Percentiles rank a stretch among this genome's conserved stretches.
These are phyloP conservation scores for Tinamus guttatus DNA, from an alignment of 2,113 vertebrate species.

Conservation along the genomic window DNA sequence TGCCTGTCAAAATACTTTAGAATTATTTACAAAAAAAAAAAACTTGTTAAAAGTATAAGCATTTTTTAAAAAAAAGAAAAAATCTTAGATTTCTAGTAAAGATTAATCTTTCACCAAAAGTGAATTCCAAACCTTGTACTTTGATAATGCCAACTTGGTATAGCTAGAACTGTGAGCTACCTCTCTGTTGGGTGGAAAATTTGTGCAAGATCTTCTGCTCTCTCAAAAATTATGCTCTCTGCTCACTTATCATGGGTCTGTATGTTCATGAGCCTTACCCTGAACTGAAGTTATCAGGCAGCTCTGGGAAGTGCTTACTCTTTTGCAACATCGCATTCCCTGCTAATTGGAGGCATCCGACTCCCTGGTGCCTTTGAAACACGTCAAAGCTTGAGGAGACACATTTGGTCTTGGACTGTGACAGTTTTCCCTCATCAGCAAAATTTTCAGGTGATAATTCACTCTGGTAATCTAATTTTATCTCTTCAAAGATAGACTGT, in stretches of 20 bases:
- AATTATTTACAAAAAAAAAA: not conserved
- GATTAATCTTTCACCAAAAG: not conserved
- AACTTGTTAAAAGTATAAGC: no score
- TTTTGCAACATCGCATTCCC: slow-evolving; percentile 71
- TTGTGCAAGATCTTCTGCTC: not conserved
- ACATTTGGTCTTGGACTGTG: slow-evolving; percentile 51
- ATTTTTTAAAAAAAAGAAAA: no score
- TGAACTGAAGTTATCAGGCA: slow-evolving; percentile 38
- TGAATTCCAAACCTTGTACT: not conserved
- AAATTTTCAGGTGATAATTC: slow-evolving; percentile 56
- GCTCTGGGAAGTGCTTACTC: slow-evolving; percentile 61
- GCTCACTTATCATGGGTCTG: not conserved
- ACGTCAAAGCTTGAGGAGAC: slow-evolving; percentile 57
- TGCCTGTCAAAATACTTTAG: not conserved
- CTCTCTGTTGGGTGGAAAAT: not conserved
- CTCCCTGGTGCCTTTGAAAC: slow-evolving; percentile 68
- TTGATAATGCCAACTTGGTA: not conserved
- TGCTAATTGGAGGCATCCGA: slow-evolving; percentile 69
- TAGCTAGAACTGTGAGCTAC: not conserved
- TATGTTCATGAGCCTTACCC: not conserved
- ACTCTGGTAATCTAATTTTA: not conserved
- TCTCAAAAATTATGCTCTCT: not conserved
- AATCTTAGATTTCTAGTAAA: not conserved
- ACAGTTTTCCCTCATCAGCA: slow-evolving; percentile 45
- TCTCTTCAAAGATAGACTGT: not conserved